These are phyloP conservation scores for Napeogenes inachia DNA, from an alignment of 2,888 invertebrate genomes.

Conservation along the genomic window DNA sequence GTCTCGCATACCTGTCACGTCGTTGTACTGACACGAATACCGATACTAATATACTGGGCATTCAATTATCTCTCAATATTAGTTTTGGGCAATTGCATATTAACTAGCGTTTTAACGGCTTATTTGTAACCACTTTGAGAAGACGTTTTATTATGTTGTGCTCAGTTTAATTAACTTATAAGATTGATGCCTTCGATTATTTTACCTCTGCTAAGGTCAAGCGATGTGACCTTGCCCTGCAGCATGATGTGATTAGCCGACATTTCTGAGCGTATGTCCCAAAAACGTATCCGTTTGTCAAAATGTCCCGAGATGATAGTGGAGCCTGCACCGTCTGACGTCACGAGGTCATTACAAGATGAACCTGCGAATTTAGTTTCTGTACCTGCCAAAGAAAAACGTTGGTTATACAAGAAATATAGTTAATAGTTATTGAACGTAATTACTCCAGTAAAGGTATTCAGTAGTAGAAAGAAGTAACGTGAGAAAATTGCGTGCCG, in stretches of 20 bases:
- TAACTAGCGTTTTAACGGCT: conserved; percentile 46
- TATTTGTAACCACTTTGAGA: conserved; percentile 38
- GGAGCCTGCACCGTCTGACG: conserved; percentile 89
- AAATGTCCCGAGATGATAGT: conserved; percentile 98
- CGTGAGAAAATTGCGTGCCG: conserved; percentile 24
- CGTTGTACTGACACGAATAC: conserved; percentile 65
- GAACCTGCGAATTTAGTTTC: conserved; percentile 97
- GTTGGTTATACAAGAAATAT: conserved; percentile 4
- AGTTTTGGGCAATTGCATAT: conserved; percentile 47
- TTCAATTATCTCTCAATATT: conserved; percentile 61
- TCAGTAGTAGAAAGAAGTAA: conserved; percentile 19
- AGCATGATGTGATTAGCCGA: conserved; percentile 91
- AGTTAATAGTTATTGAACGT: conserved; percentile 11
- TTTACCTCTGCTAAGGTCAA: conserved; percentile 93
- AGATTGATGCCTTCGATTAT: conserved; percentile 23
- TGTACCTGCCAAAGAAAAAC: conserved; percentile 77
- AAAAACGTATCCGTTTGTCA: conserved; percentile 97
- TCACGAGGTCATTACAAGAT: conserved; percentile 97
- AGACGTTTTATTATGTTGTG: conserved; percentile 12
- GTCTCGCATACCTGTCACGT: conserved; percentile 64
- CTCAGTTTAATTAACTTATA: conserved; percentile 29
- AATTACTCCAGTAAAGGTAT: conserved; percentile 13
- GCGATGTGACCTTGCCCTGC: conserved; percentile 95
- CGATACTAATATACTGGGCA: conserved; percentile 60
- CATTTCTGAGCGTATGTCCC: conserved; percentile 95